These are phyloP conservation scores for Luidia sarsii DNA, from an alignment of 53 echinoderm and acorn worm species.

Conservation along the genomic window DNA sequence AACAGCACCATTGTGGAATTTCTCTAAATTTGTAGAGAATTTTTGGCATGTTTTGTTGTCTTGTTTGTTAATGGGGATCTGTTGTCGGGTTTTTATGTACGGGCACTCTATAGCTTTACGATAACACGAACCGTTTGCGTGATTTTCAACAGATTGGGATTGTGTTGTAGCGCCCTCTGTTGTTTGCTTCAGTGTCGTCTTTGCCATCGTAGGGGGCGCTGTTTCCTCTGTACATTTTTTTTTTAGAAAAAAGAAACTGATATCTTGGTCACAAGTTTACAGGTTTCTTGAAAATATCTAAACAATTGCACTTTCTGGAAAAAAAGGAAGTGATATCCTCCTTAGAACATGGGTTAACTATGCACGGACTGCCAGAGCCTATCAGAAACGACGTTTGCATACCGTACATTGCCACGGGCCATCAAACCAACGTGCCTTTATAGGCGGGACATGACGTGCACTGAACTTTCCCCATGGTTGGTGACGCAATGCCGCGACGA, in stretches of 20 bases:
- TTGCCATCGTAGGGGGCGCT: background rate
- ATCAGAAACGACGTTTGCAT: background rate
- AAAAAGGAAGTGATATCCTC: background rate
- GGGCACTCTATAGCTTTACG: background rate
- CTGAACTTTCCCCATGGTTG: no score
- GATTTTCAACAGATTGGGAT: background rate
- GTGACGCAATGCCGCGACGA: no score
- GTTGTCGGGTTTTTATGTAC: background rate
- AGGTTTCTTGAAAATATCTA: background rate
- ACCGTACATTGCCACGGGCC: background rate
- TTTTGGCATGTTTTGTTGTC: no score
- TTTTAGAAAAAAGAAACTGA: background rate
- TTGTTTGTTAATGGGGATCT: background rate
- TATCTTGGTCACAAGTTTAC: background rate
- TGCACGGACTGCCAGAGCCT: background rate
- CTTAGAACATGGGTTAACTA: background rate
- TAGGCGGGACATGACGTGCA: no score
- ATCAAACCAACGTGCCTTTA: no score
- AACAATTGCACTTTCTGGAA: background rate
- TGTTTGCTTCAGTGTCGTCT: slow-evolving; percentile 1
- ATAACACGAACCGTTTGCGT: background rate
- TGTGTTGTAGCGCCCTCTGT: slow-evolving; percentile 5
- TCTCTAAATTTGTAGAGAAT: no score
- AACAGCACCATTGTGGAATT: background rate
- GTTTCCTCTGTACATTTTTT: background rate